Conservation (phyloP, 2,888 invertebrate genomes). For the Cheilosia grossa region DNA sequence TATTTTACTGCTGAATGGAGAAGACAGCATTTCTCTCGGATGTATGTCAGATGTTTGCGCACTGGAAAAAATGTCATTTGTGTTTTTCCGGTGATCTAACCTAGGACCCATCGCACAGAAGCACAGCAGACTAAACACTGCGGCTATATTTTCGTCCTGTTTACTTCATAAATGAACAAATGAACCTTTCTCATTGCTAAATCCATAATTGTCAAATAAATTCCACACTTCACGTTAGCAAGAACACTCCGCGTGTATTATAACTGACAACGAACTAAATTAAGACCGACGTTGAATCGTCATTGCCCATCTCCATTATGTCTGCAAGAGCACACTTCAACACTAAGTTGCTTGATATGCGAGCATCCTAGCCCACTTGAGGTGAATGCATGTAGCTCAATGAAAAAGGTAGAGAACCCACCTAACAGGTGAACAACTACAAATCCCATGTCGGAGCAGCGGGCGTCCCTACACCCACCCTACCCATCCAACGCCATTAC, state of each 20-base stretch:
- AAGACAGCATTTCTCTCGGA: too few species aligned
- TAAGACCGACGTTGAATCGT: slow-evolving; percentile 44
- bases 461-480: not conserved
- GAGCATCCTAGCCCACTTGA: slow-evolving; percentile 16
- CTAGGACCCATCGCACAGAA: too few species aligned
- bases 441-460: not conserved
- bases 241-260: slow-evolving; percentile 7
- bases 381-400: slow-evolving; percentile 23
- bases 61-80: too few species aligned
- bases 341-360: slow-evolving; percentile 22
- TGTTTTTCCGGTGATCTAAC: too few species aligned
- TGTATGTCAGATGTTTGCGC: too few species aligned
- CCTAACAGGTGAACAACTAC: slow-evolving; percentile 46
- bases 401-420: slow-evolving; percentile 2
- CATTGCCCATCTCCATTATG: slow-evolving; percentile 61
- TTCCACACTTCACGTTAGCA: slow-evolving; percentile 13
- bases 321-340: slow-evolving; percentile 43
- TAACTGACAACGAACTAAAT: slow-evolving; percentile 42
- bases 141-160: too few species aligned
- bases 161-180: too few species aligned
- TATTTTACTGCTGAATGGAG: too few species aligned
- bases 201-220: not conserved
- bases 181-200: too few species aligned
- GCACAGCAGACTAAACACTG: too few species aligned
- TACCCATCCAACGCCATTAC: slow-evolving; percentile 27